Evolutionary conservation across 2,888 invertebrate species (phyloP).

Genomic region (Tanypteryx hageni): DNA sequence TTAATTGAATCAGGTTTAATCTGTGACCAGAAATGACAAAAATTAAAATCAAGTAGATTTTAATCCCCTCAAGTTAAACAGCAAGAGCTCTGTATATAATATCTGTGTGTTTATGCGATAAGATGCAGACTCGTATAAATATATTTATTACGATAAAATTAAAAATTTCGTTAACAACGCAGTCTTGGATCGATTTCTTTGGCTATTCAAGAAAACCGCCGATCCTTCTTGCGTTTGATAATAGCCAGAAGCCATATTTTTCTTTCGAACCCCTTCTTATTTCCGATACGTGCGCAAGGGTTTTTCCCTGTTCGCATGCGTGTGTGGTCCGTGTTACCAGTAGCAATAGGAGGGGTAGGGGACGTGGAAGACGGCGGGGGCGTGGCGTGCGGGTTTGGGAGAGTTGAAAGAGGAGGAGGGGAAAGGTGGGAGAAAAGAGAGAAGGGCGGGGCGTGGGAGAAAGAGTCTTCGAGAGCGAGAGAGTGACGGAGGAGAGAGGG

Average conservation of each 20-base stretch:
- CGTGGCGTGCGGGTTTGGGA: conserved; percentile 5
- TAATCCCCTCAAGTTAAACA: too few relatives aligned
- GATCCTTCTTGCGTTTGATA: neutral
- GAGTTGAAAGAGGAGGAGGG: neutral
- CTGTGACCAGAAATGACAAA: too few relatives aligned
- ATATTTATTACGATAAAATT: neutral
- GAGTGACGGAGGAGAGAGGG: neutral
- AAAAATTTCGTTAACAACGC: neutral
- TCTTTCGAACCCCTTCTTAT: neutral
- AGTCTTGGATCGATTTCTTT: neutral
- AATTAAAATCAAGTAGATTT: too few relatives aligned
- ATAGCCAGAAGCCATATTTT: neutral
- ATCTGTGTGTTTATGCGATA: too few relatives aligned
- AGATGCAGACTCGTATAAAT: too few relatives aligned
- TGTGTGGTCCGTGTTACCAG: neutral
- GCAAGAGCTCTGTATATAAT: too few relatives aligned
- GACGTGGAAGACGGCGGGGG: neutral
- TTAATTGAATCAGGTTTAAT: too few relatives aligned
- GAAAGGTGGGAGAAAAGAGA: neutral
- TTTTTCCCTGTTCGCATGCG: neutral
- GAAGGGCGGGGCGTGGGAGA: neutral
- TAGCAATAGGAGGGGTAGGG: too few relatives aligned
- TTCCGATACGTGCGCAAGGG: neutral
- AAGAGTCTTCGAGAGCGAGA: neutral
- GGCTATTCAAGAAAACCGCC: neutral